These are phyloP conservation scores for Trimorus sp. DNA, from an alignment of 2,888 invertebrate species.

Conservation along the genomic window DNA sequence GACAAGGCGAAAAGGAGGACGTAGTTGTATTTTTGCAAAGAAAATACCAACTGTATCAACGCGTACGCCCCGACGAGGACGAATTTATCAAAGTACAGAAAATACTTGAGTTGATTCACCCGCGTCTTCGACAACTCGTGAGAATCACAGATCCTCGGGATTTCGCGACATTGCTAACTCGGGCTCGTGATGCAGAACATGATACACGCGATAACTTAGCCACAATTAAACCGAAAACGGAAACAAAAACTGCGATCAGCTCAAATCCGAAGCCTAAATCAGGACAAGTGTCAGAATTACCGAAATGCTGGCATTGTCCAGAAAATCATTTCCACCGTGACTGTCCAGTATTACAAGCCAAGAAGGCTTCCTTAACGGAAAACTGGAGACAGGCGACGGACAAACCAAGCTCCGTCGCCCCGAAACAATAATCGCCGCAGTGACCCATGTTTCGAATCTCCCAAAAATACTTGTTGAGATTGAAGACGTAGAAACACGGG, in stretches of 20 bases:
- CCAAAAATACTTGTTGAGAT: not conserved
- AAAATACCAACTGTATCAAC: slow-evolving; percentile 38
- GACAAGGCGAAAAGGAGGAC: slow-evolving; percentile 20
- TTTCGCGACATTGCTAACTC: slow-evolving; percentile 5
- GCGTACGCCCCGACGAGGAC: slow-evolving; percentile 52
- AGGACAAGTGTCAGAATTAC: not conserved
- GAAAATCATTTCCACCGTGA: slow-evolving; percentile 5
- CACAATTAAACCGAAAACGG: too few relatives aligned
- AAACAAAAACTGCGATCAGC: too few relatives aligned
- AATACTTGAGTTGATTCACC: slow-evolving; percentile 7
- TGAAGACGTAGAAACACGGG: not conserved
- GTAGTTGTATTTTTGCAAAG: slow-evolving; percentile 30
- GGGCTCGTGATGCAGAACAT: slow-evolving; percentile 3
- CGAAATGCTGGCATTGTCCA: slow-evolving; percentile 20
- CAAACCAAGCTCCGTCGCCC: not conserved
- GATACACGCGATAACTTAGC: not conserved
- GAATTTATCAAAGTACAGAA: slow-evolving; percentile 49
- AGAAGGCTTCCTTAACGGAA: not conserved
- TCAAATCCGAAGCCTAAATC: too few relatives aligned
- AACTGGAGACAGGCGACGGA: not conserved
- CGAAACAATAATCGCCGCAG: not conserved
- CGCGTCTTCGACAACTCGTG: not conserved
- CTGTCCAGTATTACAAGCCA: slow-evolving; percentile 7
- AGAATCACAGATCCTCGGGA: slow-evolving; percentile 5
- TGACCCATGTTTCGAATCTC: not conserved